phyloP scores from a whole-genome alignment of 2,888 invertebrate species.

The Cabera pusaria region DNA sequence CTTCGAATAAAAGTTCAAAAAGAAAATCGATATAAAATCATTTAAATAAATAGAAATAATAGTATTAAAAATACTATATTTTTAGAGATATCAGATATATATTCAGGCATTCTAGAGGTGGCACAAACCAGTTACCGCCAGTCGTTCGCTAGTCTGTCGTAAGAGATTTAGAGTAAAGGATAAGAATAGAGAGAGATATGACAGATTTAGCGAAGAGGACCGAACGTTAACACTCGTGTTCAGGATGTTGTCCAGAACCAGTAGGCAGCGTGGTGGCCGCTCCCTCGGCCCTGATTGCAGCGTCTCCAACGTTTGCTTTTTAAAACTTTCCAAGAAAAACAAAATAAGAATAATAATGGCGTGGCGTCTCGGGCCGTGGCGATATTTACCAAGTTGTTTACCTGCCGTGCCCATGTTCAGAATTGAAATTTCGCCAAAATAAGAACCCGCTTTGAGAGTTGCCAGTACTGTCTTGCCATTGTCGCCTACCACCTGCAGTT shows the following conservation, averaged over 20 bases:
- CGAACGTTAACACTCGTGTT: conserved; percentile 50
- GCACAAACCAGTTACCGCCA: conserved; percentile 56
- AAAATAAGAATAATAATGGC: conserved; percentile 76
- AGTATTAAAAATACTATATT: conserved; percentile 49
- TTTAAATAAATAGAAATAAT: conserved; percentile 48
- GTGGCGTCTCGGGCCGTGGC: conserved; percentile 83
- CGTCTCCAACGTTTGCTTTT: conserved; percentile 81
- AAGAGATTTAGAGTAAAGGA: too few species aligned
- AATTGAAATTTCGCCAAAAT: conserved; percentile 99
- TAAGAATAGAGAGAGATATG: conserved; percentile 9
- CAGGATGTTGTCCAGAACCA: conserved; percentile 76
- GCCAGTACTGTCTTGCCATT: conserved; percentile 98
- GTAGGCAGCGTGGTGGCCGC: conserved; percentile 75
- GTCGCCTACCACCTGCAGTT: conserved; percentile 97
- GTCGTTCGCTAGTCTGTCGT: conserved; percentile 39
- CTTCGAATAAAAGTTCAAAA: conserved; percentile 56
- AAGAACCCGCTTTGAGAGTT: conserved; percentile 98
- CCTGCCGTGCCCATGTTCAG: conserved; percentile 99
- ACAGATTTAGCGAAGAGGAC: conserved; percentile 32
- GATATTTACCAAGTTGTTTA: conserved; percentile 98
- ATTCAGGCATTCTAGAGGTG: conserved; percentile 61
- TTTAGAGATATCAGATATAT: conserved; percentile 48
- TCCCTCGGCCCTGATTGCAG: conserved; percentile 82
- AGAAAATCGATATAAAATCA: conserved; percentile 49
- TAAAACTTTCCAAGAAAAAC: conserved; percentile 70